These are phyloP conservation scores for Morpho achilles DNA, from an alignment of 2,888 invertebrate genomes.

Conservation along the genomic window DNA sequence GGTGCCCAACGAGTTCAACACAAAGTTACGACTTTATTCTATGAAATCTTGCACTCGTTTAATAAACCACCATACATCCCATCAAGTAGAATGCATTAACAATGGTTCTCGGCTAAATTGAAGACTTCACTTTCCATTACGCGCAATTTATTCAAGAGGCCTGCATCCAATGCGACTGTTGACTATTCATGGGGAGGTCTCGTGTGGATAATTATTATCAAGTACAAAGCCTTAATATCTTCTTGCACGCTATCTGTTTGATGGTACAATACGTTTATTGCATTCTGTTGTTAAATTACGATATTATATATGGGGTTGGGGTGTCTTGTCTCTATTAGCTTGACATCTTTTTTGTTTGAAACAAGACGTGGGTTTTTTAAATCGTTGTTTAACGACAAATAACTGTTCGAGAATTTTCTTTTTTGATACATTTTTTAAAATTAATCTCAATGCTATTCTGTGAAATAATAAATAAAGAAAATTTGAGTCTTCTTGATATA, in stretches of 20 bases:
- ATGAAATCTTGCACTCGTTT: background rate
- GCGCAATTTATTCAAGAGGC: slow-evolving; percentile 25
- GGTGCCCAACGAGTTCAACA: too few species aligned
- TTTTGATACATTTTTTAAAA: too few species aligned
- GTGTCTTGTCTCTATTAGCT: too few species aligned
- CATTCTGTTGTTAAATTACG: slow-evolving; percentile 1
- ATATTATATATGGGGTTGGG: background rate
- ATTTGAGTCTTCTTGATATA: background rate
- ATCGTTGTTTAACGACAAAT: too few species aligned
- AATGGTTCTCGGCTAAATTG: slow-evolving; percentile 20
- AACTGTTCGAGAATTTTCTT: too few species aligned
- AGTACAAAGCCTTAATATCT: slow-evolving; percentile 19
- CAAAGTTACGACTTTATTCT: too few species aligned
- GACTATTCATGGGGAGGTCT: slow-evolving; percentile 17
- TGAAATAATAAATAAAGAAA: background rate
- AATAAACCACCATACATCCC: slow-evolving; percentile 19
- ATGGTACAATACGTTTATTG: slow-evolving; percentile 2
- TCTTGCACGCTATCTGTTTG: slow-evolving; percentile 18
- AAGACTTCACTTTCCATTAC: slow-evolving; percentile 27
- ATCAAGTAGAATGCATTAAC: slow-evolving; percentile 25
- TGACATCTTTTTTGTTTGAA: too few species aligned
- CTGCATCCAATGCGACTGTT: slow-evolving; percentile 12
- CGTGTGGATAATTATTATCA: slow-evolving; percentile 23
- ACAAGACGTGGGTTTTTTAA: too few species aligned
- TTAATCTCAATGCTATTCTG: too few species aligned